Base-by-base conservation (phyloP, 2,888 invertebrate genomes). In the Tenthredo scrophulariae region DNA sequence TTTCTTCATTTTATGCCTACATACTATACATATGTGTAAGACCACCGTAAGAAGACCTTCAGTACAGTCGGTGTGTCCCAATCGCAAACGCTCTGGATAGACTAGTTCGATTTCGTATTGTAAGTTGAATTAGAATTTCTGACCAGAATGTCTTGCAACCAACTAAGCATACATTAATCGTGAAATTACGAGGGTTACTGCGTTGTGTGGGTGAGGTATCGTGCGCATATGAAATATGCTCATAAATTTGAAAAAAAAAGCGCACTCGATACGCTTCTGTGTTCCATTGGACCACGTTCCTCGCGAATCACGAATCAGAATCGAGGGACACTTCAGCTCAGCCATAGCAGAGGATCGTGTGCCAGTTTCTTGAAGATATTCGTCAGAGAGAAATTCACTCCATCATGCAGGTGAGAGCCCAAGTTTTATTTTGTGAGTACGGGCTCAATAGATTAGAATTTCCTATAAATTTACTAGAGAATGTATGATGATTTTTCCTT, bases 211-310 rank as follows among this genome's bases (percentile, higher is more conserved):
- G 37, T 33, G 33, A 7, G 7, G 33, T 70, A 70, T 29, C 37
- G 1, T 15, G 70, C 18, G 26, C 46, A 88, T 91, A 15, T 87
- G 85, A 7, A 84, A 91, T 80, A 85, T 91, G 1, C 50, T 50
- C 50, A 91, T 84, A 86, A 91, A 29, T 89, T 90, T 1, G 89
- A 91, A 67, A 90, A 50, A 37, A 18, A 50, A 50, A 18, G 6
- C 3, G 91, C 84, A 88, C 89, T 86, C 89, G 18, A 50, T 50
- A 18, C 50, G 15, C 50, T 50, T 50, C 18, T 18, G 18, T 18
- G 15, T 50, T 50, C 18, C 18, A 50, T 50, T 50, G 50, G 50
- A 18, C 50, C 50, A 50, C 50, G 50, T 50, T 88, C 1, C 90
- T 90, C 67, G 88, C 91, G 0, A 88, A 50, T 18, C 50, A 4